Evolutionary conservation across 2,113 vertebrate genomes (phyloP).

Genomic region (Panthera tigris): DNA sequence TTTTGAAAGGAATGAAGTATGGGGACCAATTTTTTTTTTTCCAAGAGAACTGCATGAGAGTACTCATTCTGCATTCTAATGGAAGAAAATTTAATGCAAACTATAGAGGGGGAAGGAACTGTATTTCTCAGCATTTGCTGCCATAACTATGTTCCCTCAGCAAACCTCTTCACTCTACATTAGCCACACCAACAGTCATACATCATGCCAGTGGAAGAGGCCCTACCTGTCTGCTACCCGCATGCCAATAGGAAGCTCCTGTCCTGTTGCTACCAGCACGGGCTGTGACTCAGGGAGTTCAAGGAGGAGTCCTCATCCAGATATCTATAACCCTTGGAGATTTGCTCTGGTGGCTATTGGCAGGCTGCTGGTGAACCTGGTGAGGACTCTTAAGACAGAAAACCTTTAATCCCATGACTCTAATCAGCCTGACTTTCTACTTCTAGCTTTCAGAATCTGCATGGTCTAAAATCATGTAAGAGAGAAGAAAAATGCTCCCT

Average conservation of each 20-base stretch:
- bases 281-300: not conserved
- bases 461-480: not conserved
- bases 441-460: not conserved
- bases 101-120: rapidly evolving
- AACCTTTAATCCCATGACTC: not conserved
- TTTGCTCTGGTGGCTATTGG: not conserved
- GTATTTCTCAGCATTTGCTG: conserved; percentile 37
- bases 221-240: not conserved
- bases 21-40: not conserved
- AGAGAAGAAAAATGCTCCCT: not conserved
- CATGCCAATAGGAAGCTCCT: not conserved
- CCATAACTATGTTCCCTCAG: conserved; percentile 20
- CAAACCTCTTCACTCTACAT: not conserved
- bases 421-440: not conserved
- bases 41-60: not conserved
- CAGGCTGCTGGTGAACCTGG: not conserved
- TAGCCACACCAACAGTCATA: not conserved
- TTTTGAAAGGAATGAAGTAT: not conserved
- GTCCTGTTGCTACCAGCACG: not conserved
- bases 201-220: not conserved
- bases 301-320: not conserved
- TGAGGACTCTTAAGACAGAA: not conserved
- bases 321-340: not conserved
- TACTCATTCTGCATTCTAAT: not conserved
- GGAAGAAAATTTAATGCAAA: not conserved